Evolutionary conservation across 2,888 invertebrate genomes (phyloP).

Genomic region (Rutpela maculata): DNA sequence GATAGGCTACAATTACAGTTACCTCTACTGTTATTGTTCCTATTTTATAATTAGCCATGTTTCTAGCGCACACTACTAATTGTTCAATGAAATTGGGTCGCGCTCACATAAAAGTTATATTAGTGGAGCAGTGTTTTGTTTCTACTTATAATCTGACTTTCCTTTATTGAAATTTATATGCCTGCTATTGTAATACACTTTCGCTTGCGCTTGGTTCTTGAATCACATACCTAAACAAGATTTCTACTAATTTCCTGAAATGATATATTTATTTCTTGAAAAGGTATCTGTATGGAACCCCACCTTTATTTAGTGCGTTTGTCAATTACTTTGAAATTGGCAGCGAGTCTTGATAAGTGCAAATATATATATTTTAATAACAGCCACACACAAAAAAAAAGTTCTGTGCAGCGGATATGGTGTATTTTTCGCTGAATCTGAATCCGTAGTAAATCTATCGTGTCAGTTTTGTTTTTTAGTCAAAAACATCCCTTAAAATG

Average conservation of each 20-base stretch:
- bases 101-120: constrained; percentile 11
- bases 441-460: too few relatives aligned
- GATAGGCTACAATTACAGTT: constrained; percentile 19
- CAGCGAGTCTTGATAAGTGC: too few relatives aligned
- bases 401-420: too few relatives aligned
- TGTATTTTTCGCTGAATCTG: too few relatives aligned
- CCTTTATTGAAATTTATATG: constrained; percentile 41
- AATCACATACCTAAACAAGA: neutral
- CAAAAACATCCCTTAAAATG: too few relatives aligned
- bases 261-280: too few relatives aligned
- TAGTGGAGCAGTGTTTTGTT: constrained; percentile 17
- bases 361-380: too few relatives aligned
- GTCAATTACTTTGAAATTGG: too few relatives aligned
- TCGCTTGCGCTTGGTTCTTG: constrained; percentile 21
- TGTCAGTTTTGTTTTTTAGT: too few relatives aligned
- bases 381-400: too few relatives aligned
- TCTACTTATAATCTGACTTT: constrained; percentile 38
- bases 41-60: neutral
- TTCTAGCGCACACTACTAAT: constrained; percentile 1
- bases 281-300: too few relatives aligned
- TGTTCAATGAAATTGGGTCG: constrained; percentile 36
- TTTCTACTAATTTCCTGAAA: neutral
- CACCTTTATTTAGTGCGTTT: too few relatives aligned
- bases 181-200: constrained; percentile 24
- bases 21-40: neutral